Conservation (phyloP, 2,113 vertebrate genomes). For the Labrus mixtus region DNA sequence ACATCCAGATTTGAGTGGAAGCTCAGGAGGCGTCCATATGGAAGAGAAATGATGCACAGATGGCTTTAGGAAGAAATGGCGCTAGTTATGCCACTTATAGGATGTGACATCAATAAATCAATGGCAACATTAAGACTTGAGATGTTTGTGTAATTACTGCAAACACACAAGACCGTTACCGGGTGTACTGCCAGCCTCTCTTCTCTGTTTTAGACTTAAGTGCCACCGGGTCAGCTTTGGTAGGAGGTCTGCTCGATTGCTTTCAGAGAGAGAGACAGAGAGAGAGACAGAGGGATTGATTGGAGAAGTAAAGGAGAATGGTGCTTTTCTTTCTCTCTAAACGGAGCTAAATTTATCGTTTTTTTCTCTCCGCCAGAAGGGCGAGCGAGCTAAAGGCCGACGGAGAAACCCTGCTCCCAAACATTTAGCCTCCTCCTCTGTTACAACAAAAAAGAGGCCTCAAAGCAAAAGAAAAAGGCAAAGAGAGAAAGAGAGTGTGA, state of each 20-base stretch:
- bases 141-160: constrained; percentile 17
- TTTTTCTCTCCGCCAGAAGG: constrained; percentile 8
- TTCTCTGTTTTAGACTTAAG: neutral
- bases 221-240: constrained; percentile 4
- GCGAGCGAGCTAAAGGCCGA: constrained; percentile 26
- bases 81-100: neutral
- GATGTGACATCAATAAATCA: constrained; percentile 18
- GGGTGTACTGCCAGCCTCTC: neutral
- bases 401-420: constrained; percentile 12
- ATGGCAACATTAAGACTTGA: neutral
- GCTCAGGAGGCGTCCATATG: neutral
- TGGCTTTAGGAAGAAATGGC: neutral
- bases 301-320: constrained; percentile 4
- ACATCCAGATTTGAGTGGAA: neutral
- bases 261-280: constrained; percentile 12
- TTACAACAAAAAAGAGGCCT: constrained; percentile 5
- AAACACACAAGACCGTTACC: neutral
- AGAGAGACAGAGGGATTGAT: constrained; percentile 19
- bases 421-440: constrained; percentile 27
- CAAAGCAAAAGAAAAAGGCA: neutral
- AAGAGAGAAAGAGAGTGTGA: neutral
- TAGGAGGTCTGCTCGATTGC: neutral
- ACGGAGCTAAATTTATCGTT: constrained; percentile 28
- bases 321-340: constrained; percentile 22
- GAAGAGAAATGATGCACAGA: neutral